phyloP scores from a whole-genome alignment of 2,113 vertebrate species.

The Oriolus oriolus region DNA sequence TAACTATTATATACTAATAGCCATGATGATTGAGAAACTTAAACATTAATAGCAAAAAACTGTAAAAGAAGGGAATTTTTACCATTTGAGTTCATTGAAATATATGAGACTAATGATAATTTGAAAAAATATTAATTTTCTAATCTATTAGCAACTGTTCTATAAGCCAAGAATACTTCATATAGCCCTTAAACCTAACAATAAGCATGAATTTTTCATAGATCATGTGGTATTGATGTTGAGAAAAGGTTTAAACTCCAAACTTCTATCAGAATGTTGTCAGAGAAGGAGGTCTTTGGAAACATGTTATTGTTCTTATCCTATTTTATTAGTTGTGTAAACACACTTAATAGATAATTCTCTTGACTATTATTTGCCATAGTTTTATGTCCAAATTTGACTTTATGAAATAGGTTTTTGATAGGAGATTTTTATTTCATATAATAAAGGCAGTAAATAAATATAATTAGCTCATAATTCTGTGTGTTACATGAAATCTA shows the following conservation, averaged over 20 bases:
- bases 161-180: background rate
- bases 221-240: background rate
- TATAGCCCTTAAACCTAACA: background rate
- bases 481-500: background rate
- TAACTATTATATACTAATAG: background rate
- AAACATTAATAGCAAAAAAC: background rate
- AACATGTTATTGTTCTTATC: background rate
- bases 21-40: background rate
- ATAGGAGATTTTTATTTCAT: background rate
- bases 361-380: background rate
- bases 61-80: background rate
- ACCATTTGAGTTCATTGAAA: background rate
- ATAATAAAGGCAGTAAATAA: background rate
- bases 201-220: background rate
- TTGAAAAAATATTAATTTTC: background rate
- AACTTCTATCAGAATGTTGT: background rate
- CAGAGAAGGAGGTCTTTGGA: background rate
- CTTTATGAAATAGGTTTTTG: background rate
- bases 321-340: background rate
- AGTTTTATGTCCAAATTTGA: background rate
- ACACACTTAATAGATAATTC: background rate
- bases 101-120: background rate
- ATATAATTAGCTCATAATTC: background rate
- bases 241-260: background rate
- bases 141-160: background rate